Conservation (phyloP, 2,888 invertebrate species). For the Microplitis manilae region DNA sequence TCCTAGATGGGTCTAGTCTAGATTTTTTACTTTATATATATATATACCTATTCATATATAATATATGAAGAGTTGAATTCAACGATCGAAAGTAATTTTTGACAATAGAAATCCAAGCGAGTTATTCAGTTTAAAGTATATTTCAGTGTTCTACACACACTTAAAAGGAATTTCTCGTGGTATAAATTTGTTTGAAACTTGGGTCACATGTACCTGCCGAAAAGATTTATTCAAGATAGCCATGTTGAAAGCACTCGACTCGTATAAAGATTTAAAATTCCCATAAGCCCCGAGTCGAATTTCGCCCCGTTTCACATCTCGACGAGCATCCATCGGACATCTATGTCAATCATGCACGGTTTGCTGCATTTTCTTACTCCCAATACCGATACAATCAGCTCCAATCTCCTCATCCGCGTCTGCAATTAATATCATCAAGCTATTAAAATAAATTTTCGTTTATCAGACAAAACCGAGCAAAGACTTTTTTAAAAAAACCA, state of each 20-base stretch:
- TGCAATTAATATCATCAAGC: conserved; percentile 1
- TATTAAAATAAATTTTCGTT: conserved; percentile 12
- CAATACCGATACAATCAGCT: conserved; percentile 34
- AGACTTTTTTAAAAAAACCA: too few relatives aligned
- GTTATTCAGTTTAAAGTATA: background rate
- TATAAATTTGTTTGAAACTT: conserved; percentile 21
- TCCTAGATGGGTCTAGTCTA: too few relatives aligned
- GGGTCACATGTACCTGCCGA: conserved; percentile 26
- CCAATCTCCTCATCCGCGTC: conserved; percentile 20
- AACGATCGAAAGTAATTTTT: background rate
- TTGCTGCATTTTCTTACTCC: conserved; percentile 34
- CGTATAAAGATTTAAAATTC: conserved; percentile 17
- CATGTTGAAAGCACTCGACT: conserved; percentile 16
- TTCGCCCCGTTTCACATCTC: conserved; percentile 55
- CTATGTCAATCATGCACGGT: conserved; percentile 44
- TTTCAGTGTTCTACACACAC: background rate
- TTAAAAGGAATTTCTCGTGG: conserved; percentile 13
- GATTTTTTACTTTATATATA: too few relatives aligned
- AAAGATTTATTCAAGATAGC: conserved; percentile 33
- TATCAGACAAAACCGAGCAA: background rate
- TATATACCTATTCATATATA: too few relatives aligned
- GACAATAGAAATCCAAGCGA: background rate
- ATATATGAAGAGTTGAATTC: too few relatives aligned
- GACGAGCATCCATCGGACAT: conserved; percentile 51
- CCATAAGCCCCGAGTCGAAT: conserved; percentile 27